These are phyloP conservation scores for Alviniconcha strummeri DNA, from an alignment of 2,888 invertebrate genomes.

Conservation along the genomic window DNA sequence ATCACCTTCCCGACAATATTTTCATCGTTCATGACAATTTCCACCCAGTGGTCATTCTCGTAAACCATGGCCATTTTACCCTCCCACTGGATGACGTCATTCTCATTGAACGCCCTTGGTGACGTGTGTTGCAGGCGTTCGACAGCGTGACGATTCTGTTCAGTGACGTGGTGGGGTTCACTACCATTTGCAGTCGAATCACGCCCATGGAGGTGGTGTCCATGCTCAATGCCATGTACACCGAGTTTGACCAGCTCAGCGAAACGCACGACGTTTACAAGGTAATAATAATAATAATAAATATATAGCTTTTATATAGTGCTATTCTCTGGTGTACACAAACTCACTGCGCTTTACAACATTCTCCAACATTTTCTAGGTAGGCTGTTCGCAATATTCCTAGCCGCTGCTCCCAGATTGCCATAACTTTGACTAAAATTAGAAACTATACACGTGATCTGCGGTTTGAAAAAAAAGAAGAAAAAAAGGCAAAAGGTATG, in stretches of 20 bases:
- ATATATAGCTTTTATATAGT: background rate
- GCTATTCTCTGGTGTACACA: too few species aligned
- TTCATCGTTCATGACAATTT: too few species aligned
- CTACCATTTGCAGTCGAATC: constrained; percentile 95
- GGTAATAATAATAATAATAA: constrained; percentile 77
- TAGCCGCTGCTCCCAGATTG: too few species aligned
- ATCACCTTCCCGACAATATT: too few species aligned
- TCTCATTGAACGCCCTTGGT: too few species aligned
- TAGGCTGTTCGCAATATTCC: background rate
- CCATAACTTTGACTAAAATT: too few species aligned
- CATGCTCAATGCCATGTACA: constrained; percentile 95
- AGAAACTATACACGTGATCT: too few species aligned
- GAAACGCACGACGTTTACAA: constrained; percentile 96
- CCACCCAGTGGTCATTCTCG: too few species aligned
- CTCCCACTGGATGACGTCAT: too few species aligned
- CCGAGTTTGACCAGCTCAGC: constrained; percentile 95
- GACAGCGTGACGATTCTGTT: constrained; percentile 96
- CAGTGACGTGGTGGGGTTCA: constrained; percentile 98
- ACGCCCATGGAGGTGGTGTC: constrained; percentile 98
- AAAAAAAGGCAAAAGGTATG: too few species aligned
- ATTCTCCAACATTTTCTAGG: background rate
- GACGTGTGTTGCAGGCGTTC: constrained; percentile 84
- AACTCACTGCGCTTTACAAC: background rate
- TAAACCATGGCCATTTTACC: too few species aligned
- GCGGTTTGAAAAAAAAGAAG: too few species aligned